Evolutionary conservation across 2,797 vertebrate species (phyloP), one percentile per base, ranked within the genome.

Genomic region (Malurus splendens): DNA sequence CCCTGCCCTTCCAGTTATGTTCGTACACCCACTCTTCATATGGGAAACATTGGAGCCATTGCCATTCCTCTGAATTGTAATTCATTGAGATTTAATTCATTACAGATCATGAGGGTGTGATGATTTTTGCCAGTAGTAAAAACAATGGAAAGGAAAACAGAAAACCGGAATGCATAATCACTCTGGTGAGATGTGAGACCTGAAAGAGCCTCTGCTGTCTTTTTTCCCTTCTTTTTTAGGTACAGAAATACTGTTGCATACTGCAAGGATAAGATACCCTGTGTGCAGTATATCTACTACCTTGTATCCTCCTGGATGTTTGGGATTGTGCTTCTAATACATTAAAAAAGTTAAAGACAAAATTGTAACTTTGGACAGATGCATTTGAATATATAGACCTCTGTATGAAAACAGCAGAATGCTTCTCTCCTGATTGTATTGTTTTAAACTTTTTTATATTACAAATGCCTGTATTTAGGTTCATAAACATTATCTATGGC

Each of bases 401-500:
- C 94, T 96, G 94, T 96, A 92, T 72, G 87, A 92, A 96, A 95
- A 79, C 89, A 94, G 65, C 87, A 90, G 92, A 96, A 90, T 92
- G 76, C 90, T 88, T 54, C 85, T 96, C 79, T 96, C 93, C 92
- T 81, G 76, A 94, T 80, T 96, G 94, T 96, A 95, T 95, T 90
- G 77, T 97, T 97, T 94, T 81, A 94, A 96, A 97, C 92, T 96
- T 96, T 75, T 62, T 75, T 90, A 94, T 97, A 94, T 95, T 93
- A 90, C 93, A 95, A 95, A 92, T 84, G 89, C 93, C 80, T 89
- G 90, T 96, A 97, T 94, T 91, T 96, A 95, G 90, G 90, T 96
- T 96, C 93, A 90, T 96, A 96, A 97, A 96, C 95, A 73, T 95
- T 96, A 96, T 97, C 95, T 96, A 90, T 97, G 92, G 89, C 91